phyloP scores from a whole-genome alignment of 2,888 invertebrate genomes.

The Nomada hirtipes region DNA sequence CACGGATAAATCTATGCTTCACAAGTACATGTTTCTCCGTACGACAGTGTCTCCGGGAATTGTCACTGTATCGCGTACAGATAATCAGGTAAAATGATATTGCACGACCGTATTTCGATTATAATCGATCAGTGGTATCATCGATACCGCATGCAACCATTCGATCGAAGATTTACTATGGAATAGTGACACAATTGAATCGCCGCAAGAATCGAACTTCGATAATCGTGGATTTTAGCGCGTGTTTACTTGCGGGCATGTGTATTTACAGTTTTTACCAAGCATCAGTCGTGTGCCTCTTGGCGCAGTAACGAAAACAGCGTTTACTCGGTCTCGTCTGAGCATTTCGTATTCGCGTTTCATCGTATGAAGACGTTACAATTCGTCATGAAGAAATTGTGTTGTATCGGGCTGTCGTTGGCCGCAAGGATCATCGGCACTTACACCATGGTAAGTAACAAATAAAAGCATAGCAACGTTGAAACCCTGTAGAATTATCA shows the following conservation, averaged over 20 bases:
- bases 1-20: not conserved
- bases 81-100: not conserved
- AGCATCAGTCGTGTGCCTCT: slow-evolving; percentile 42
- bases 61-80: not conserved
- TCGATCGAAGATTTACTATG: slow-evolving; percentile 17
- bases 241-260: slow-evolving; percentile 64
- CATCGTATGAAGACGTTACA: slow-evolving; percentile 37
- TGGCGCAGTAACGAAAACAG: slow-evolving; percentile 49
- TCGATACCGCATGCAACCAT: not conserved
- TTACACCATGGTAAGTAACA: slow-evolving; percentile 80
- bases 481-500: slow-evolving; percentile 17
- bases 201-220: slow-evolving; percentile 13
- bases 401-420: slow-evolving; percentile 78
- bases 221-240: slow-evolving; percentile 12
- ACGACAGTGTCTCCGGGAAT: not conserved
- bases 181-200: not conserved
- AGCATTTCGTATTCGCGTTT: slow-evolving; percentile 43
- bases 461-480: not conserved
- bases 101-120: not conserved
- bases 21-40: not conserved
- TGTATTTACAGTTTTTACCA: slow-evolving; percentile 76
- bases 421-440: slow-evolving; percentile 80
- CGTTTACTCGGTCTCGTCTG: slow-evolving; percentile 23
- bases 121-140: slow-evolving; percentile 26
- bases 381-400: slow-evolving; percentile 72